These are phyloP conservation scores for Trachymyrmex cornetzi DNA, from an alignment of 1,140 invertebrate species.

Conservation along the genomic window DNA sequence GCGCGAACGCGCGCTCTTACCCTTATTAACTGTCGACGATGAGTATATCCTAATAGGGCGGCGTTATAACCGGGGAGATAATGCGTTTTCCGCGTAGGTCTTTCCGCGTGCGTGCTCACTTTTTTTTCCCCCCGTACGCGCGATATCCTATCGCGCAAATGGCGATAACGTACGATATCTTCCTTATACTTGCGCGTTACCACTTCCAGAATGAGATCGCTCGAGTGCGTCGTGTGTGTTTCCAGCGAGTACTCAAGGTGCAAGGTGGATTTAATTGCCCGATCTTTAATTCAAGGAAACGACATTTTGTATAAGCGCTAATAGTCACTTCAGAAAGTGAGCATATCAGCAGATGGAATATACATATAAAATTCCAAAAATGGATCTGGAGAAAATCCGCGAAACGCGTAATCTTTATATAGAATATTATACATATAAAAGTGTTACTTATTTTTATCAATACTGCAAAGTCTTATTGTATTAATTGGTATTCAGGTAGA, in stretches of 20 bases:
- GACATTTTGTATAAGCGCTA: background rate
- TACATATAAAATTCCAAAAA: too few species aligned
- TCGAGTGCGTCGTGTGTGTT: constrained; percentile 42
- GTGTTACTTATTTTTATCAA: background rate
- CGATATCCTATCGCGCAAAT: constrained; percentile 56
- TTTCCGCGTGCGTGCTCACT: constrained; percentile 45
- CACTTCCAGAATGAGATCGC: constrained; percentile 48
- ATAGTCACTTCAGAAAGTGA: background rate
- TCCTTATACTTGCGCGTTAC: constrained; percentile 48
- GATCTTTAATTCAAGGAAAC: constrained; percentile 38
- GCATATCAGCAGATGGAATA: background rate
- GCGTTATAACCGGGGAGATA: constrained; percentile 73
- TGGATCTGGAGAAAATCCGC: too few species aligned
- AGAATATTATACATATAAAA: background rate
- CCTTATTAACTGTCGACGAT: constrained; percentile 78
- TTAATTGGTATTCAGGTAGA: too few species aligned
- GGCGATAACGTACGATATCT: constrained; percentile 56
- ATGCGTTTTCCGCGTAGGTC: constrained; percentile 74
- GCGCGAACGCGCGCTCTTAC: constrained; percentile 76
- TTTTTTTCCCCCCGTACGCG: background rate
- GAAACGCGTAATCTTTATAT: too few species aligned
- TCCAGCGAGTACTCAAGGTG: constrained; percentile 18
- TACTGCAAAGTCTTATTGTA: too few species aligned
- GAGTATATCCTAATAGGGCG: constrained; percentile 72
- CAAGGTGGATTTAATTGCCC: constrained; percentile 58